These are phyloP conservation scores for Anguilla pacifica DNA, from an alignment of 2,797 vertebrate genomes.

Conservation along the genomic window DNA sequence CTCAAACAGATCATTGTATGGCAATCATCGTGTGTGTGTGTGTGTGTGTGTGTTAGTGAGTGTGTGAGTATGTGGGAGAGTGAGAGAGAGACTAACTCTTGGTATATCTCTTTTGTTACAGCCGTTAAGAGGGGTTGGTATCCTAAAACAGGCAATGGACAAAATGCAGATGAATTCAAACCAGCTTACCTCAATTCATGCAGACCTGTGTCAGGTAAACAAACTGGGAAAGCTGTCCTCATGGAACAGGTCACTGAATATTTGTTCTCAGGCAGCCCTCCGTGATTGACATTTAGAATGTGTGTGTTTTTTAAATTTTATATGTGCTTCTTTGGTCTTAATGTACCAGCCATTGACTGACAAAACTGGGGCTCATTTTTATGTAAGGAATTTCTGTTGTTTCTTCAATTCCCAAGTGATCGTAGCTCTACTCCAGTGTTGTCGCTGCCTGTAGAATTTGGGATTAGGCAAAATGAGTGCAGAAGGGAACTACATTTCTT, in stretches of 20 bases:
- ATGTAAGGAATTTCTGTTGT: background rate
- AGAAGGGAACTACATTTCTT: background rate
- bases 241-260: background rate
- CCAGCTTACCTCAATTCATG: conserved; percentile 99
- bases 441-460: background rate
- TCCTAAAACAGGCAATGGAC: conserved; percentile 99
- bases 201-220: conserved; percentile 97
- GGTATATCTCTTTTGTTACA: conserved; percentile 61
- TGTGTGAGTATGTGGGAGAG: background rate
- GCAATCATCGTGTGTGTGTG: background rate
- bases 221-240: background rate
- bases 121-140: conserved; percentile 93
- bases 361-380: background rate
- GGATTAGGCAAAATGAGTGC: background rate
- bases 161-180: conserved; percentile 99
- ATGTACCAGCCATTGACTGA: background rate
- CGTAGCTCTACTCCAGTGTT: background rate
- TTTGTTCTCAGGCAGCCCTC: background rate
- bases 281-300: background rate
- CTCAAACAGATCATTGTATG: background rate
- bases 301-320: background rate
- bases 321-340: background rate
- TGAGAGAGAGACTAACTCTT: background rate
- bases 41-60: background rate
- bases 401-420: background rate